A percentile compares a stretch with the other conserved stretches of the same genome.
These are phyloP conservation scores for Pseudocheirus occidentalis DNA, from an alignment of 2,797 vertebrate genomes.

Conservation along the genomic window DNA sequence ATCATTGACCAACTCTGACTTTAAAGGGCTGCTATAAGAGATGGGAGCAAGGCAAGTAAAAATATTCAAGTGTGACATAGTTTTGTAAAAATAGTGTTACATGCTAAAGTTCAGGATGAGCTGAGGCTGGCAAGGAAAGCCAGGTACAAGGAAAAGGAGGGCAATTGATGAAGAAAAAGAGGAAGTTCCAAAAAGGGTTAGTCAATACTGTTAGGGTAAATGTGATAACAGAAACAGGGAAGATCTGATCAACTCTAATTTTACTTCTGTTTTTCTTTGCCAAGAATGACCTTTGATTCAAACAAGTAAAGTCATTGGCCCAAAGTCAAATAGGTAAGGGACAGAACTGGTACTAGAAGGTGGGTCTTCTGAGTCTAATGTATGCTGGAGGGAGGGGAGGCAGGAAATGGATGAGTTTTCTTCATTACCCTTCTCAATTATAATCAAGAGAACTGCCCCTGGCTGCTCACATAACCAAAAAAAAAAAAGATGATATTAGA, in stretches of 20 bases:
- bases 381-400: no score
- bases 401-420: background rate
- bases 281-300: background rate
- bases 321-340: background rate
- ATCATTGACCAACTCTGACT: background rate
- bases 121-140: background rate
- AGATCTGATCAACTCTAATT: background rate
- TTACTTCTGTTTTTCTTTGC: background rate
- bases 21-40: background rate
- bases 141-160: background rate
- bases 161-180: background rate
- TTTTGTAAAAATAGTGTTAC: background rate
- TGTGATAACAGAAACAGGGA: background rate
- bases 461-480: background rate
- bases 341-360: background rate
- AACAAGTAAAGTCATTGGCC: background rate
- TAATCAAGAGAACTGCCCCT: background rate
- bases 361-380: background rate
- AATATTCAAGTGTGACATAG: background rate
- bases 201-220: background rate
- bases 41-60: background rate
- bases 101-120: background rate
- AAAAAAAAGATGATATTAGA: background rate
- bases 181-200: background rate
- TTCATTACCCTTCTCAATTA: background rate